phyloP scores from a whole-genome alignment of 2,888 invertebrate species.

The Ophion obscuratus region DNA sequence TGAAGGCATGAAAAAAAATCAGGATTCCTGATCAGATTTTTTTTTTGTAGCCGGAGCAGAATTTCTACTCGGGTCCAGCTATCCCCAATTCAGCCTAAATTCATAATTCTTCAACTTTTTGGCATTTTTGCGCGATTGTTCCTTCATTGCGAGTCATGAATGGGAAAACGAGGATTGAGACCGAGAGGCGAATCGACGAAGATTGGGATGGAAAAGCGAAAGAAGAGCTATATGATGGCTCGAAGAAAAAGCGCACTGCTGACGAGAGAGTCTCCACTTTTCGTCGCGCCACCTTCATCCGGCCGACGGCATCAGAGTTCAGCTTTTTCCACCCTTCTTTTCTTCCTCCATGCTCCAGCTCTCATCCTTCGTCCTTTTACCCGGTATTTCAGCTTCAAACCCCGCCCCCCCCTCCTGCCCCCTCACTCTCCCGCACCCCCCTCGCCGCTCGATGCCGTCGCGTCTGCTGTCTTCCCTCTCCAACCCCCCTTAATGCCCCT shows the following conservation, averaged over 20 bases:
- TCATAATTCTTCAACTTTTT: background rate
- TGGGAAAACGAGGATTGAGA: conserved; percentile 30
- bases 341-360: conserved; percentile 45
- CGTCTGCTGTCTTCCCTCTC: conserved; percentile 62
- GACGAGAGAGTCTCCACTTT: conserved; percentile 25
- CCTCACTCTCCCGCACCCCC: conserved; percentile 35
- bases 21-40: no score
- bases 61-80: background rate
- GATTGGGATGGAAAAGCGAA: conserved; percentile 9
- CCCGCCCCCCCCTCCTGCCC: conserved; percentile 28
- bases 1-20: no score
- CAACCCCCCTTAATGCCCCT: conserved; percentile 75
- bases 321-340: conserved; percentile 49
- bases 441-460: conserved; percentile 60
- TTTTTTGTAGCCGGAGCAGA: no score
- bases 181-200: conserved; percentile 21
- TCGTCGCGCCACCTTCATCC: conserved; percentile 48
- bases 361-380: conserved; percentile 63
- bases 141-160: background rate
- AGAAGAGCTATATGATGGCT: conserved; percentile 36
- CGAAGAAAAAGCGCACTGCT: conserved; percentile 44
- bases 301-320: conserved; percentile 47
- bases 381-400: conserved; percentile 63
- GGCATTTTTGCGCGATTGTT: background rate
- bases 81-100: background rate